Base-by-base conservation (phyloP, 2,888 invertebrate genomes). In the Pachycephus smyrnensis region DNA sequence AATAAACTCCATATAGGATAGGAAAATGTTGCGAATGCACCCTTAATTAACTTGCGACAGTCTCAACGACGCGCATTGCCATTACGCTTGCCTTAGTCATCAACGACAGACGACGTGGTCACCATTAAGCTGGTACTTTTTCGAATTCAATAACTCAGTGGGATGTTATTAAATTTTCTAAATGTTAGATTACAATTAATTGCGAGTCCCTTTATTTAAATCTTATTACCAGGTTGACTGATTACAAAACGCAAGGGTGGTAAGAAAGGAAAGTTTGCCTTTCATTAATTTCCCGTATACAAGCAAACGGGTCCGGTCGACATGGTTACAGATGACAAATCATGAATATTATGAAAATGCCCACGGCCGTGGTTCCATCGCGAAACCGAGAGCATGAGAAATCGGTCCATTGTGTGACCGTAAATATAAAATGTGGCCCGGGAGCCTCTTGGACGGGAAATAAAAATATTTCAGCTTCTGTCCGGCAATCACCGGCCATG, bases 1-100 rank as follows among this genome's bases (percentile, higher is more conserved):
- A 86, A 83, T 86, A 86, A 85, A 80, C 77, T 71, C 32, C 9
- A 71, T 31, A 55, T 55, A 55, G 9, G 15, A 55, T 23, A 55
- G 55, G 55, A 55, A 55, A 55, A 55, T 23, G 32, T 32, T 33
- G 71, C 71, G 71, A 71, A 71, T 71, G 71, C 71, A 23, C 71
- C 89, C 89, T 89, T 89, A 90, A 90, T 90, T 89, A 89, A 90
- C 85, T 87, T 84, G 81, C 82, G 83, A 82, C 83, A 84, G 71
- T 9, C 12, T 71, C 40, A 23, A 55, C 40, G 40, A 55, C 23
- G 40, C 2, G 9, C 15, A 55, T 2, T 55, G 6, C 55, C 55
- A 23, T 55, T 55, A 55, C 23, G 6, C 23, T 55, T 55, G 23
- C 23, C 55, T 55, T 55, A 55, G 55, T 55, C 55, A 55, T 55